Base-by-base conservation (phyloP, 2,113 vertebrate genomes). In the Noctilio leporinus region DNA sequence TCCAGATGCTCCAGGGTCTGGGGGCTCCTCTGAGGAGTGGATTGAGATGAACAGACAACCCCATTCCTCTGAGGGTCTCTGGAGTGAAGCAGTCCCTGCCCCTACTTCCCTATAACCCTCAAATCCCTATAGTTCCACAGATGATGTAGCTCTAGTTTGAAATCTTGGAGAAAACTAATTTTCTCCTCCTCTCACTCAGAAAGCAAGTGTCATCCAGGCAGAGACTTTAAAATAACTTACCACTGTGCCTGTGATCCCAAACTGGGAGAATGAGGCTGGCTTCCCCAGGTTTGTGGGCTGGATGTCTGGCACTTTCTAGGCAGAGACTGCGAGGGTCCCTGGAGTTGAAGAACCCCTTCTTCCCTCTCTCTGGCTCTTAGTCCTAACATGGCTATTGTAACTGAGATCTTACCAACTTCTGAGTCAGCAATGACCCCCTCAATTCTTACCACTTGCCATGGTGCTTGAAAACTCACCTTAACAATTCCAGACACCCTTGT, bases 181-280 rank as follows among this genome's bases (percentile, higher is more conserved):
- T 90, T 89, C 90, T 88, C 78, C 43, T 94, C 70, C 80, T 88
- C 7, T 94, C 24, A 1, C 76, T 90, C 47, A 86, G 93, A 97
- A 95, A 95, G 35, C 22, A 92, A 94, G 73, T 82, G 84, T 69
- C 72, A 89, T 83, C 80, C 67, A 72, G 51, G 51, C 28, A 77
- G 86, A 92, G 91, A 95, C 70, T 70, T 96, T 82, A 94, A 92
- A 97, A 95, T 93, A 95, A 96, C 89, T 93, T 87, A 96, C 85
- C 45, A 49, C 26, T n/a, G 64, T 67, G 45, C 65, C 89, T 70
- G 19, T 80, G 59, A 96, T 89, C 69, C 59, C 4, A 2, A 77
- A 76, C 8, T 38, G 43, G 40, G 22, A 30, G 91, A 57, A 11
- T 14, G n/a, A 87, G 14, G 30, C 38, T 43, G 65, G n/a, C 49